These are phyloP conservation scores for Halichoerus grypus DNA, from an alignment of 2,113 vertebrate species.

Conservation along the genomic window DNA sequence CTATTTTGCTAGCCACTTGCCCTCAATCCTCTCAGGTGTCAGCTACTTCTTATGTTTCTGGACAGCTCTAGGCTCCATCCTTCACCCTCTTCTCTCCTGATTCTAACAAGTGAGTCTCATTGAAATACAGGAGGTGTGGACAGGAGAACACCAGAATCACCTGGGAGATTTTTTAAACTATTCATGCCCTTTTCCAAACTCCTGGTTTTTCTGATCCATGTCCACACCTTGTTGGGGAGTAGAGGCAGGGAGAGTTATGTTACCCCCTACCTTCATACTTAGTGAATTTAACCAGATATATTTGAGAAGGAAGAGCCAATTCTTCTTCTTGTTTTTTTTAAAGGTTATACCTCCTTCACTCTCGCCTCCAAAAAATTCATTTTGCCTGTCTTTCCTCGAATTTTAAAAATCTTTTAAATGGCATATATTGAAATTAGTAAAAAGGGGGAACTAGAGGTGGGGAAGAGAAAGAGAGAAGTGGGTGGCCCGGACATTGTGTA, in stretches of 20 bases:
- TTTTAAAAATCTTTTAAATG: not conserved
- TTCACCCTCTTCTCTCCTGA: not conserved
- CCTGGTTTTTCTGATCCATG: not conserved
- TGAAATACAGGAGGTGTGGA: not conserved
- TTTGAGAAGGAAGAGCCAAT: not conserved
- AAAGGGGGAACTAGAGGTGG: not conserved
- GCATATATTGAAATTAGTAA: not conserved
- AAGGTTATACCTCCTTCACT: not conserved
- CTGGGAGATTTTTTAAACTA: not conserved
- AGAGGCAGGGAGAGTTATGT: not conserved
- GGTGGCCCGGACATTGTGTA: not conserved
- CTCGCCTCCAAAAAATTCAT: constrained; percentile 7
- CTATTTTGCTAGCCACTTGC: not conserved
- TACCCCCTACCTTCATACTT: not conserved
- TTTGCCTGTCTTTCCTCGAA: not conserved
- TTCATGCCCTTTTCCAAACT: not conserved
- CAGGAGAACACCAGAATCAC: not conserved
- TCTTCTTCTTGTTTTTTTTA: not conserved
- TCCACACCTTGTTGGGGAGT: not conserved
- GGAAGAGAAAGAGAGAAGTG: not conserved
- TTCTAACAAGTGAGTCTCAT: not conserved
- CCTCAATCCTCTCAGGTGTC: not conserved
- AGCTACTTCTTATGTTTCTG: not conserved
- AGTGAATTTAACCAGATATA: not conserved
- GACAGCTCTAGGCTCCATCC: not conserved